Base-by-base conservation (phyloP, 2,888 invertebrate genomes). In the Phania funesta region DNA sequence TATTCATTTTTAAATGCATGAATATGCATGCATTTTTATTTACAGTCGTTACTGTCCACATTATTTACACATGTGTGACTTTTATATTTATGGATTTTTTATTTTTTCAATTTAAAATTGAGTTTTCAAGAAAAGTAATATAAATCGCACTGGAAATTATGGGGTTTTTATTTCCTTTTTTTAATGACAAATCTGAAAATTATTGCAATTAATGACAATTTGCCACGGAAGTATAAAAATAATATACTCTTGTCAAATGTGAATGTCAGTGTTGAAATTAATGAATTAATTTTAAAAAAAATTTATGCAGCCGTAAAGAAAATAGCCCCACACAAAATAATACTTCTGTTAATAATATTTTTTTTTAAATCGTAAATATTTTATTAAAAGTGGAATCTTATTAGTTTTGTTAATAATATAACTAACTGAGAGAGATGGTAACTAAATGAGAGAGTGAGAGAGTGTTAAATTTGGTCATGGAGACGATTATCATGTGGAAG, bases 31-130 rank as follows among this genome's bases (percentile, higher is more conserved):
- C 64, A 48, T 20, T 38, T 48, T 26, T 50, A 29, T 67, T 50
- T 2, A 41, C 32, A 60, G 20, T 68, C 41, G 16, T 50, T 52
- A 46, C 44, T 65, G 75, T 60, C 71, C 52, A 38, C 38, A 56
- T 80, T 76, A 76, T 54, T 64, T 46, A 75, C 80, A 67, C 80
- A 76, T 67, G 60, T 77, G 62, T 50, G 48, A 81, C 18, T 70
- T 54, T 38, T 20, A 6, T 29, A 46, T 71, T 54, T 52, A 48
- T 44, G n/a, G 50, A 18, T 26, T 64, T 71, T 41, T 70, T 46
- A 9, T 60, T 54, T 24, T 62, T 70, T 50, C 26, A 46, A 71
- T 62, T 46, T 67, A 20, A 35, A 60, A 64, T 50, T 56, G 13
- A 44, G 67, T 26, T 56, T 44, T 7, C 11, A 5, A 60, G 41